Percentiles rank a stretch among this genome's conserved stretches.
phyloP scores from a whole-genome alignment of 2,113 vertebrate species.

The Craseonycteris thonglongyai region DNA sequence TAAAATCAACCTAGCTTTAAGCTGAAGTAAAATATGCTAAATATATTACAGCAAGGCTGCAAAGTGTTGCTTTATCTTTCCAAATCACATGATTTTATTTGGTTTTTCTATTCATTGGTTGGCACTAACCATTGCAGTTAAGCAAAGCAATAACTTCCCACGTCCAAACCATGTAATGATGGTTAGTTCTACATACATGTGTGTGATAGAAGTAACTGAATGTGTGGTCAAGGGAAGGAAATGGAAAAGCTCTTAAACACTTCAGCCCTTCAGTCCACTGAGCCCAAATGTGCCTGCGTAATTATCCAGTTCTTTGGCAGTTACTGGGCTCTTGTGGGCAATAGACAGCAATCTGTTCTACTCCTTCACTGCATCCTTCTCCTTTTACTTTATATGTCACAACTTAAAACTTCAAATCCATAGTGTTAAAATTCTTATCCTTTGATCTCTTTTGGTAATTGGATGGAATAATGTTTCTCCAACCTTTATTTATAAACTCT shows the following conservation, averaged over 20 bases:
- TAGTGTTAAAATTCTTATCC: not conserved
- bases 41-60: not conserved
- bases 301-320: not conserved
- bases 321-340: not conserved
- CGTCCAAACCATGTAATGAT: not conserved
- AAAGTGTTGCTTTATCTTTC: not conserved
- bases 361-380: not conserved
- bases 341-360: not conserved
- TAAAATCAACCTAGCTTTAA: not conserved
- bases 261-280: not conserved
- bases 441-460: conserved; percentile 15
- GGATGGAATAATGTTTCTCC: not conserved
- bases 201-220: not conserved
- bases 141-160: not conserved
- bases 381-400: not conserved
- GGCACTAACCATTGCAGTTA: not conserved
- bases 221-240: not conserved
- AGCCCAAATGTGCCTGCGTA: not conserved
- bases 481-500: not conserved
- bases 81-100: not conserved
- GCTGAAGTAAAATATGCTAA: not conserved
- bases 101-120: not conserved
- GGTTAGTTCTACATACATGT: not conserved
- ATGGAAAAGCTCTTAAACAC: not conserved
- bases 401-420: not conserved